Conservation (phyloP, 1,140 invertebrate species). For the Pentalonia nigronervosa region DNA sequence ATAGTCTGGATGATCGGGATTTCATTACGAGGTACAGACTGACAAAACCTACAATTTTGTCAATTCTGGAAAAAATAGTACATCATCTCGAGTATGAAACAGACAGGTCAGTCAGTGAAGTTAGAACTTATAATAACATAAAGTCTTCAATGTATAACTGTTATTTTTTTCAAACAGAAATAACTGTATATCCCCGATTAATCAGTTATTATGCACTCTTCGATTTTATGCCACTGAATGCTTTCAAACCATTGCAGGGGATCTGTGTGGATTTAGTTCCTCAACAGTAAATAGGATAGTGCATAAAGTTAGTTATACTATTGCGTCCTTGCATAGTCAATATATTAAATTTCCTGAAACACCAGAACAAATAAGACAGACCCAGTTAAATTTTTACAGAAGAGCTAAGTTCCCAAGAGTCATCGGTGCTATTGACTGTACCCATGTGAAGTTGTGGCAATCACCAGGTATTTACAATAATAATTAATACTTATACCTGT, state of each 20-base stretch:
- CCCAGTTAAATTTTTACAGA: slow-evolving; percentile 62
- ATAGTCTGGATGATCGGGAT: background rate
- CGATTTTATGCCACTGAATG: slow-evolving; percentile 63
- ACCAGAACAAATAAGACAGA: slow-evolving; percentile 59
- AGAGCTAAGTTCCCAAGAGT: slow-evolving; percentile 64
- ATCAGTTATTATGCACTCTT: slow-evolving; percentile 53
- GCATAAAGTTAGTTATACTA: background rate
- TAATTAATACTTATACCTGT: slow-evolving; percentile 22
- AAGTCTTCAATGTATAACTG: background rate
- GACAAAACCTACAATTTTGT: slow-evolving; percentile 16
- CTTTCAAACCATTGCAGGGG: slow-evolving; percentile 58
- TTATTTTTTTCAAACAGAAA: slow-evolving; percentile 55
- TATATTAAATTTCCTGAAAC: slow-evolving; percentile 61
- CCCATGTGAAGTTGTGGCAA: slow-evolving; percentile 63
- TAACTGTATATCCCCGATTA: slow-evolving; percentile 49
- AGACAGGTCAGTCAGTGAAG: slow-evolving; percentile 33
- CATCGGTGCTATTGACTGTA: slow-evolving; percentile 59
- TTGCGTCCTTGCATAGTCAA: slow-evolving; percentile 2
- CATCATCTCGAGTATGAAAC: background rate
- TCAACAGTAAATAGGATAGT: background rate
- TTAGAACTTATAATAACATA: slow-evolving; percentile 23
- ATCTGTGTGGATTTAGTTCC: background rate
- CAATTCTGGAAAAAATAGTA: slow-evolving; percentile 26
- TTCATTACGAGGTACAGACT: slow-evolving; percentile 31
- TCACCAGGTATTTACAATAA: slow-evolving; percentile 61